phyloP scores from a whole-genome alignment of 1,140 invertebrate species.

The Hylaeus anthracinus region DNA sequence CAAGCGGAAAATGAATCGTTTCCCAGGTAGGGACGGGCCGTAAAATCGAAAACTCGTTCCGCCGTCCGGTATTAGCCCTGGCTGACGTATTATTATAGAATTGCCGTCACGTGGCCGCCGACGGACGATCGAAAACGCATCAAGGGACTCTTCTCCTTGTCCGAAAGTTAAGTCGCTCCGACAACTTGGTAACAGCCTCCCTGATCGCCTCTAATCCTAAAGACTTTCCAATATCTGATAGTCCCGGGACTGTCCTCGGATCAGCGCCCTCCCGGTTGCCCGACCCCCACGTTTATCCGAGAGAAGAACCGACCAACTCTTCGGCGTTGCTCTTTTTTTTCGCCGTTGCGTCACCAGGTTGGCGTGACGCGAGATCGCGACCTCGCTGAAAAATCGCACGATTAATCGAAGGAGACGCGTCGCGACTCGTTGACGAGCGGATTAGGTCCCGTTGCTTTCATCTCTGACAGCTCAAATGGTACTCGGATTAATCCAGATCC shows the following conservation, averaged over 20 bases:
- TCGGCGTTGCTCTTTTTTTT: not conserved
- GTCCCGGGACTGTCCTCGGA: conserved; percentile 33
- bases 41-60: conserved; percentile 57
- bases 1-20: conserved; percentile 55
- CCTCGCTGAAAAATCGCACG: not conserved
- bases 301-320: not conserved
- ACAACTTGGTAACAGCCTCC: conserved; percentile 67
- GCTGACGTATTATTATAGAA: conserved; percentile 67
- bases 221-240: conserved; percentile 73
- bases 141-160: conserved; percentile 50
- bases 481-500: conserved; percentile 27
- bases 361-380: not conserved
- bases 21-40: conserved; percentile 4
- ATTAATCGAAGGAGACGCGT: conserved; percentile 14
- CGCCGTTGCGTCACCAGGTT: not conserved
- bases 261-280: conserved; percentile 32
- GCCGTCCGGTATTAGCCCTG: conserved; percentile 36
- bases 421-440: not conserved
- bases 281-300: conserved; percentile 17
- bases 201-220: conserved; percentile 68
- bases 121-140: conserved; percentile 68
- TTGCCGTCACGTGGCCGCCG: conserved; percentile 63
- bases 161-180: conserved; percentile 65
- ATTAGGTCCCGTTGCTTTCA: not conserved
- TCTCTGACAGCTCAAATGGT: conserved; percentile 21